Conservation (phyloP, 92 coral and sea anemone species). For the Palythoa grandis region DNA sequence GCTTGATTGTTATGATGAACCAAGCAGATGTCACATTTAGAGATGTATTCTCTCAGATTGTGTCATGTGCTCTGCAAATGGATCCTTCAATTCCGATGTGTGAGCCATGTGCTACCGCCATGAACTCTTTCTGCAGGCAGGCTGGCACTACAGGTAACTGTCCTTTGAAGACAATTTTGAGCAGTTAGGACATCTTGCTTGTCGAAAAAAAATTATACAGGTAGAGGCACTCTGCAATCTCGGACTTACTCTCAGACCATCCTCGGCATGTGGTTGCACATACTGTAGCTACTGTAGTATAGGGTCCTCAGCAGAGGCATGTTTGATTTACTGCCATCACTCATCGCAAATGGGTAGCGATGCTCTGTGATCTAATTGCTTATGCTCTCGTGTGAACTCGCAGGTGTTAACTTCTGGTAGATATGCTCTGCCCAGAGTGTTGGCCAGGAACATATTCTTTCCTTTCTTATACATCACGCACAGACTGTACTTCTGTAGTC, state of each 20-base stretch:
- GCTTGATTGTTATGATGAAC: slow-evolving; percentile 10
- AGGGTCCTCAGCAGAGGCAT: slow-evolving; percentile 49
- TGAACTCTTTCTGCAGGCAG: slow-evolving; percentile 51
- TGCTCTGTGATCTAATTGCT: slow-evolving; percentile 44
- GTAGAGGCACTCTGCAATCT: neutral
- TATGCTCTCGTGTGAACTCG: slow-evolving; percentile 43
- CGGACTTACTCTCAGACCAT: slow-evolving; percentile 35
- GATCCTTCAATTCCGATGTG: slow-evolving; percentile 53
- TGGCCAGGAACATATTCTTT: slow-evolving; percentile 1
- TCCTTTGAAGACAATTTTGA: slow-evolving; percentile 41
- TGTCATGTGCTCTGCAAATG: slow-evolving; percentile 49
- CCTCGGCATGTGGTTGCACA: slow-evolving; percentile 20
- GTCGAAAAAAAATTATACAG: slow-evolving; percentile 13
- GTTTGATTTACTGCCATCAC: slow-evolving; percentile 58
- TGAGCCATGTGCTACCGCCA: slow-evolving; percentile 29
- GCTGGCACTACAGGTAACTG: slow-evolving; percentile 50
- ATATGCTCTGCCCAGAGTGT: neutral
- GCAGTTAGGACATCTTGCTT: slow-evolving; percentile 40
- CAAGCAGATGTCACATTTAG: slow-evolving; percentile 50
- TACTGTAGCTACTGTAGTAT: slow-evolving; percentile 38
- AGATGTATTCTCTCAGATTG: neutral
- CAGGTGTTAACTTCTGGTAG: slow-evolving; percentile 50
- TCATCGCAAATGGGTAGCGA: slow-evolving; percentile 44
- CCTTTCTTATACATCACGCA: neutral
- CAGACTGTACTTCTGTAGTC: slow-evolving; percentile 1